Conservation (phyloP, 2,888 invertebrate species). For the Pammene fasciana region DNA sequence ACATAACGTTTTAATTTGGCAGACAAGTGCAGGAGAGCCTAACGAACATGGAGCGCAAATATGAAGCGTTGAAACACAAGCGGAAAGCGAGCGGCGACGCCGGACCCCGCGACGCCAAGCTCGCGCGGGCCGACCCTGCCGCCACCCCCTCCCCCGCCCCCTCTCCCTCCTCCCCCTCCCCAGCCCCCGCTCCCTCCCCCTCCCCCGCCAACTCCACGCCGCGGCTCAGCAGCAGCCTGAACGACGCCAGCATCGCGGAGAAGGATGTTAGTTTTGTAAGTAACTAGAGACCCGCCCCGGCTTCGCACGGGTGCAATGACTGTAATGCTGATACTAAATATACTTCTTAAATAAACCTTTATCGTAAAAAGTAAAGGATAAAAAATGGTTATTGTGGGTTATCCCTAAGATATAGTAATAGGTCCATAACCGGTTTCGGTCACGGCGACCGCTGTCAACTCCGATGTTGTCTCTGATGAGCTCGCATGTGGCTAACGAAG, state of each 20-base stretch:
- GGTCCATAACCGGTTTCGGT: too few species aligned
- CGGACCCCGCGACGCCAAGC: constrained; percentile 44
- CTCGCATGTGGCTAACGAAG: too few species aligned
- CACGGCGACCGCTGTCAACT: too few species aligned
- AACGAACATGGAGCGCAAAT: constrained; percentile 47
- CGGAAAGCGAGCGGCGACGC: constrained; percentile 48
- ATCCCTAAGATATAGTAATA: too few species aligned
- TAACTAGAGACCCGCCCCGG: too few species aligned
- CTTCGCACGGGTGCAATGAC: too few species aligned
- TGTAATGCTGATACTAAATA: too few species aligned
- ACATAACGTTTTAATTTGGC: neutral
- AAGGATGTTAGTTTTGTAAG: constrained; percentile 57
- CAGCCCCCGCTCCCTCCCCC: constrained; percentile 40
- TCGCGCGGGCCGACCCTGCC: constrained; percentile 31
- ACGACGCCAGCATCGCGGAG: neutral
- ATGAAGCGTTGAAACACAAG: constrained; percentile 51
- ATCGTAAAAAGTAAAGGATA: too few species aligned
- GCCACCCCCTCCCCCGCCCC: constrained; percentile 30
- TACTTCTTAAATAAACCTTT: too few species aligned
- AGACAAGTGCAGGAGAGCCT: constrained; percentile 56
- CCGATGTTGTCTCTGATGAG: too few species aligned
- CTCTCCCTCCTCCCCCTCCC: constrained; percentile 44
- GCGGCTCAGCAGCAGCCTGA: neutral
- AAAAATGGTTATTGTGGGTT: too few species aligned
- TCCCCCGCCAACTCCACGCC: constrained; percentile 1